Conservation (phyloP, 1,140 invertebrate genomes). For the Macrosteles quadrilineatus region DNA sequence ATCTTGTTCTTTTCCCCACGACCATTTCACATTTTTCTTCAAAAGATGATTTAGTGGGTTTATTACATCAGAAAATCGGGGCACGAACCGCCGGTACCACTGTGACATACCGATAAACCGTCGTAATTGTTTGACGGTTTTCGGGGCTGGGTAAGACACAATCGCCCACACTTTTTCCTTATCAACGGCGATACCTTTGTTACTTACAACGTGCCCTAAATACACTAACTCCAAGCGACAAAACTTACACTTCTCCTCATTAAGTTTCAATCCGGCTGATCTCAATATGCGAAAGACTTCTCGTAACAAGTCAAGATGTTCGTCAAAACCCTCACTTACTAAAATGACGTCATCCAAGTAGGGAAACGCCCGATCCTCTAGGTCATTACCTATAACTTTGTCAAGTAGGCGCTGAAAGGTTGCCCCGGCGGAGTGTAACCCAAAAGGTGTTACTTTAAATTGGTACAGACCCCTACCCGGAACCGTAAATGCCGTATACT, state of each 20-base stretch:
- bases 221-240: conserved; percentile 44
- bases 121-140: conserved; percentile 35
- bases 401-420: conserved; percentile 47
- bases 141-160: conserved; percentile 42
- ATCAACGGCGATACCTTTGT: conserved; percentile 46
- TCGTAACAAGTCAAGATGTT: too few relatives aligned
- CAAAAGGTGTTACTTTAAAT: conserved; percentile 48
- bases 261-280: conserved; percentile 42
- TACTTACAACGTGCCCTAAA: conserved; percentile 46
- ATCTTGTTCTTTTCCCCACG: conserved; percentile 28
- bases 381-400: conserved; percentile 35
- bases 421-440: conserved; percentile 47
- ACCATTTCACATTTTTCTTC: conserved; percentile 41
- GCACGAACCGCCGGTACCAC: conserved; percentile 49
- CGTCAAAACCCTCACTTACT: background rate
- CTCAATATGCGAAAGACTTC: background rate
- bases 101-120: conserved; percentile 43
- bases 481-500: conserved; percentile 44
- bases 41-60: conserved; percentile 45
- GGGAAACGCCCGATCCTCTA: conserved; percentile 36
- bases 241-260: conserved; percentile 47
- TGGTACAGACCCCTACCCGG: conserved; percentile 43
- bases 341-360: background rate
- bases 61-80: conserved; percentile 44
- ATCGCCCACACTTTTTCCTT: conserved; percentile 46